Evolutionary conservation across 2,797 vertebrate genomes (phyloP), one percentile per base, ranked within the genome.

Genomic region (Melanogrammus aeglefinus): DNA sequence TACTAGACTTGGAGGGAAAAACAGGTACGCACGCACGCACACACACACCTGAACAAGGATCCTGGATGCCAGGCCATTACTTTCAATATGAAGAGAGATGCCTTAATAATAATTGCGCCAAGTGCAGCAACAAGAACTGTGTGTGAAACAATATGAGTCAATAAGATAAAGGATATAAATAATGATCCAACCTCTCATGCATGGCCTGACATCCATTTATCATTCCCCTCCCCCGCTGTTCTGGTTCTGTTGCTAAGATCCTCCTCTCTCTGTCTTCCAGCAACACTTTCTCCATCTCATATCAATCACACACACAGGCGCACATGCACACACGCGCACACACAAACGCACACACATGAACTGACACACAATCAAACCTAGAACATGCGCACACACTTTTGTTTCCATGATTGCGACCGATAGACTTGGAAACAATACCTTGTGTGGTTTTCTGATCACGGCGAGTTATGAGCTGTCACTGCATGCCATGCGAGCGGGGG

Each of bases 381-480:
- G 4, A 21, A 63, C 57, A 63, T 21, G n/a, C 57, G 24, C 21
- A n/a, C 51, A 29, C 72, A 33, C 69, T 66, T 51, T 47, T n/a
- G 69, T 87, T 87, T 78, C 82, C 72, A 79, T 77, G 85, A 74
- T 75, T 73, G 6, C 16, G 69, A 83, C 82, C 84, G 79, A 83
- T 76, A 69, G 80, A 83, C 87, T 80, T 80, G 85, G 80, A 81
- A 51, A 66, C 75, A 69, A 69, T 12, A 69, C 63, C 16, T 66
- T 29, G 21, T 14, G 71, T 70, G 21, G 63, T 63, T 29, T 81
- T 83, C 84, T 83, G 76, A 74, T 39, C 80, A 70, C 76, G 82
- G 80, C 78, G 85, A 84, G 83, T 76, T 8, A 8, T 1, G 79
- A 82, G 86, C 85, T 86, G 86, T 86, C 82, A 79, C 78, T 77